phyloP scores from a whole-genome alignment of 2,797 vertebrate species.

The Manis pentadactyla region DNA sequence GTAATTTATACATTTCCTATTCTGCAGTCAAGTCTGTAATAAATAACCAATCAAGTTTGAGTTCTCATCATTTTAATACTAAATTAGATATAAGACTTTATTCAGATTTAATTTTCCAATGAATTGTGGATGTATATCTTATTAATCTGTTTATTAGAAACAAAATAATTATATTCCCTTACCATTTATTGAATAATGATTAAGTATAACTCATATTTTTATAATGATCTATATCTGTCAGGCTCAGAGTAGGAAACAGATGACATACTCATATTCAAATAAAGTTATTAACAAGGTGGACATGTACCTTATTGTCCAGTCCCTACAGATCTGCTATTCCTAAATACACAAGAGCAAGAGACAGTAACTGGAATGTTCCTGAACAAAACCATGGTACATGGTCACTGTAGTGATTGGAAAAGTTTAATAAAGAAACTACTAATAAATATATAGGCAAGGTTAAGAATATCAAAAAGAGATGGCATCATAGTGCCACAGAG shows the following conservation, averaged over 20 bases:
- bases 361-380: neutral
- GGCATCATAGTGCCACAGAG: neutral
- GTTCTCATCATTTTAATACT: neutral
- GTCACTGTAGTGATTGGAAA: neutral
- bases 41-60: slow-evolving; percentile 32
- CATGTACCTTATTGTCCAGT: neutral
- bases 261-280: neutral
- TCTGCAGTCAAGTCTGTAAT: neutral
- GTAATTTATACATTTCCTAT: neutral
- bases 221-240: neutral
- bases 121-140: neutral
- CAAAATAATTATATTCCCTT: neutral
- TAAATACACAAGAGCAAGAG: neutral
- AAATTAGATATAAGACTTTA: neutral
- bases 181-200: neutral
- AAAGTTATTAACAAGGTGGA: neutral
- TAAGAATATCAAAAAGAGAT: neutral
- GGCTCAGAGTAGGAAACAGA: neutral
- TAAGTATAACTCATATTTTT: neutral
- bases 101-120: neutral
- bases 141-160: neutral
- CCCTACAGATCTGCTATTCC: neutral
- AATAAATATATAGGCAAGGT: neutral
- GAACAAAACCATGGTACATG: neutral
- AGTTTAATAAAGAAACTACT: neutral